Percentiles rank a stretch among this genome's conserved stretches.
Evolutionary conservation across 1,140 invertebrate species (phyloP).

Genomic region (Tribolium castaneum): DNA sequence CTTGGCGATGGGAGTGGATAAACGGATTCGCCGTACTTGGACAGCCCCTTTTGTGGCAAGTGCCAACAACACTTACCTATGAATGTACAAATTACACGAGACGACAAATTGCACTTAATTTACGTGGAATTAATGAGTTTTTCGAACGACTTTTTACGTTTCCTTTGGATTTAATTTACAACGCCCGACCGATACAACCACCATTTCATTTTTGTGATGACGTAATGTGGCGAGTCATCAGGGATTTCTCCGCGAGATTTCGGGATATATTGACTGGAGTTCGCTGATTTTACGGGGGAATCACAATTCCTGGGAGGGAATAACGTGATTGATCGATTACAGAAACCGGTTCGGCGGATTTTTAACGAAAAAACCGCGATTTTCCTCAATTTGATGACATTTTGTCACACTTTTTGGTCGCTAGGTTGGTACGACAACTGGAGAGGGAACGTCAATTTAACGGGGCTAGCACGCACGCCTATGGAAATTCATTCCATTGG

Average conservation of each 20-base stretch:
- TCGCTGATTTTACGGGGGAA: background rate
- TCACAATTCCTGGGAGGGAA: background rate
- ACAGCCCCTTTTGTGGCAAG: background rate
- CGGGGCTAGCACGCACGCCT: no score
- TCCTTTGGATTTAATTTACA: conserved; percentile 46
- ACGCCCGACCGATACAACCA: conserved; percentile 53
- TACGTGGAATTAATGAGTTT: conserved; percentile 7
- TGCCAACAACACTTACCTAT: background rate
- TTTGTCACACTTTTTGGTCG: background rate
- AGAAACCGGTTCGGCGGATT: background rate
- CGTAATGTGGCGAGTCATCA: conserved; percentile 46
- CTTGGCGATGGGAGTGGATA: no score
- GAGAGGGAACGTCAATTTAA: background rate
- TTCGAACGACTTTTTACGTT: background rate
- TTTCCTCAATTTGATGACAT: background rate
- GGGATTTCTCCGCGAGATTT: background rate
- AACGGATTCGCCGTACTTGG: background rate
- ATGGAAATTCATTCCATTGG: no score
- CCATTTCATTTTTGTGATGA: conserved; percentile 50
- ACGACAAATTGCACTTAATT: conserved; percentile 36
- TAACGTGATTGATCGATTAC: background rate
- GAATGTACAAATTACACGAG: conserved; percentile 35
- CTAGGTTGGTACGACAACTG: background rate
- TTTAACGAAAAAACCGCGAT: background rate
- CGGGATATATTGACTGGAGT: background rate